These are phyloP conservation scores for Rhyzopertha dominica DNA, from an alignment of 1,140 invertebrate genomes.

Conservation along the genomic window DNA sequence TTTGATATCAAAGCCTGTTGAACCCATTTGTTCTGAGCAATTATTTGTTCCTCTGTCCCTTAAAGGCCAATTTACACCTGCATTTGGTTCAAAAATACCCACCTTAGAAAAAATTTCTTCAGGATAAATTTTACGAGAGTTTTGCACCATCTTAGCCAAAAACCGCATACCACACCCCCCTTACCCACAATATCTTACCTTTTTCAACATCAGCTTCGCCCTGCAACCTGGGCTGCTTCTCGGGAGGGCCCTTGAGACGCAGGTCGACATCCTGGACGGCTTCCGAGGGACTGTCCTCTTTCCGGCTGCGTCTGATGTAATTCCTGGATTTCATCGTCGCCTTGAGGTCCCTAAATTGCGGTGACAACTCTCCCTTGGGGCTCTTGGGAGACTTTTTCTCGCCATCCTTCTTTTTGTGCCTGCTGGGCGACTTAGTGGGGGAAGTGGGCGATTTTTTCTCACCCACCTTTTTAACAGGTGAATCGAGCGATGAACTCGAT, in stretches of 20 bases:
- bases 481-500: slow-evolving; percentile 26
- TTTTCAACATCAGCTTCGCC: slow-evolving; percentile 36
- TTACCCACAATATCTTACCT: slow-evolving; percentile 30
- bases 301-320: slow-evolving; percentile 59
- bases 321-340: slow-evolving; percentile 56
- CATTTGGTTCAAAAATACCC: too few species aligned
- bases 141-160: too few species aligned
- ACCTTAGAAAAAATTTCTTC: not conserved
- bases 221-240: slow-evolving; percentile 37
- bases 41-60: too few species aligned
- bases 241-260: slow-evolving; percentile 43
- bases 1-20: too few species aligned
- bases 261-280: slow-evolving; percentile 57
- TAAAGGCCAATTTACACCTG: too few species aligned
- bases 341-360: slow-evolving; percentile 48
- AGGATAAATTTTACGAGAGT: slow-evolving; percentile 1
- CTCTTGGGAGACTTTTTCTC: slow-evolving; percentile 31
- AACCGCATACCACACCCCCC: not conserved
- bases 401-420: slow-evolving; percentile 24
- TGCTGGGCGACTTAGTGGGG: slow-evolving; percentile 23
- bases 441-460: slow-evolving; percentile 15
- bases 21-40: too few species aligned
- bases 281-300: slow-evolving; percentile 50
- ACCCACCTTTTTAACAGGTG: slow-evolving; percentile 16
- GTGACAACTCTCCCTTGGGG: slow-evolving; percentile 13